Evolutionary conservation across 1,140 invertebrate species (phyloP).

Genomic region (Aporrectodea caliginosa): DNA sequence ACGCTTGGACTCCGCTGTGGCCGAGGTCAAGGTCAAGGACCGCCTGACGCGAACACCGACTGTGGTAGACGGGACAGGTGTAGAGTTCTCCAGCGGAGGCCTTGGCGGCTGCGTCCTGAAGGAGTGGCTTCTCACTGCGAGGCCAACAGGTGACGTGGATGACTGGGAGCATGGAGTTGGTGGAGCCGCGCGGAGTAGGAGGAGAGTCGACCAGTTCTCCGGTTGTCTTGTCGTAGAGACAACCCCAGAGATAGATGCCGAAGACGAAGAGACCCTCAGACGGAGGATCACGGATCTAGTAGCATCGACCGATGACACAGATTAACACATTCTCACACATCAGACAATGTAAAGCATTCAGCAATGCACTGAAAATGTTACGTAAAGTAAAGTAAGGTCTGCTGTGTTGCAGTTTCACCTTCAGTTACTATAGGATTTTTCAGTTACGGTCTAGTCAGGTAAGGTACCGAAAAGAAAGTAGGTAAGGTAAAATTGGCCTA

Average conservation of each 20-base stretch:
- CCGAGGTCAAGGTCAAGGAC: conserved; percentile 53
- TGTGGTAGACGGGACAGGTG: conserved; percentile 51
- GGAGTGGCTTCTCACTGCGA: conserved; percentile 45
- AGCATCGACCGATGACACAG: neutral
- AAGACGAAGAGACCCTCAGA: conserved; percentile 55
- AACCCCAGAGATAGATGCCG: conserved; percentile 55
- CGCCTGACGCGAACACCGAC: conserved; percentile 43
- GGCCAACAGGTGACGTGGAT: conserved; percentile 54
- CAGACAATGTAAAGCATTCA: too few species aligned
- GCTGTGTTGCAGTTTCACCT: too few species aligned
- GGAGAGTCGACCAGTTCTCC: conserved; percentile 52
- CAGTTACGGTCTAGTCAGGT: too few species aligned
- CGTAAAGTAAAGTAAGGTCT: too few species aligned
- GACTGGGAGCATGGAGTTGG: conserved; percentile 49
- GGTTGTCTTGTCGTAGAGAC: conserved; percentile 55
- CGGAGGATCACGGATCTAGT: conserved; percentile 54
- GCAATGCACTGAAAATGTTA: too few species aligned
- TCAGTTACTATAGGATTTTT: too few species aligned
- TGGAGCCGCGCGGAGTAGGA: conserved; percentile 42
- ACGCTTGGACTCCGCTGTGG: conserved; percentile 45
- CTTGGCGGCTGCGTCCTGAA: conserved; percentile 24
- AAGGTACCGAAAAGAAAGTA: too few species aligned
- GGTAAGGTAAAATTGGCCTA: too few species aligned
- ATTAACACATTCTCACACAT: neutral
- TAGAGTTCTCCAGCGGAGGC: conserved; percentile 33